Percentiles rank a stretch among this genome's conserved stretches.
Evolutionary conservation across 2,888 invertebrate genomes (phyloP).

Genomic region (Drosophila subsilvestris): DNA sequence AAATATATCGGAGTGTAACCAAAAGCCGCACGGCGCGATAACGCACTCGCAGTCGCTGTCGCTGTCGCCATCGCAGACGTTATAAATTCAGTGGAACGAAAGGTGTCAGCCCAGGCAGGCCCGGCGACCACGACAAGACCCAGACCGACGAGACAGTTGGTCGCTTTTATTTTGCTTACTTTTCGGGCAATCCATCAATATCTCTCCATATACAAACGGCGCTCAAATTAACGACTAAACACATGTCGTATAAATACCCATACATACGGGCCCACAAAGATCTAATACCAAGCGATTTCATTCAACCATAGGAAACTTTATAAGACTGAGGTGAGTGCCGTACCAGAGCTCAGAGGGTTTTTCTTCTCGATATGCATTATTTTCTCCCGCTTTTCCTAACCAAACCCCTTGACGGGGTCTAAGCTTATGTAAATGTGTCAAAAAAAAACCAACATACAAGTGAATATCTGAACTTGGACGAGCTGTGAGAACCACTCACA

Average conservation of each 20-base stretch:
- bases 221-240: slow-evolving; percentile 66
- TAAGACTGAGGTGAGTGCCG: slow-evolving; percentile 83
- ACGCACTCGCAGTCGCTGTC: slow-evolving; percentile 27
- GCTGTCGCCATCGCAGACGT: slow-evolving; percentile 38
- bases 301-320: slow-evolving; percentile 80
- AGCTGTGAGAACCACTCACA: slow-evolving; percentile 52
- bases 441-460: background rate
- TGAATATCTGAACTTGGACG: slow-evolving; percentile 44
- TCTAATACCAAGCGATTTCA: slow-evolving; percentile 61
- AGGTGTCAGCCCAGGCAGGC: slow-evolving; percentile 41
- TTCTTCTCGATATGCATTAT: background rate
- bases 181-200: slow-evolving; percentile 69
- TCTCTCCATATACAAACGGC: slow-evolving; percentile 52
- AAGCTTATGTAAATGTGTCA: slow-evolving; percentile 68
- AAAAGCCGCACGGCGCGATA: slow-evolving; percentile 48
- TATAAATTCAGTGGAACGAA: slow-evolving; percentile 66
- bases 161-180: slow-evolving; percentile 51
- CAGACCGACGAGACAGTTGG: slow-evolving; percentile 45
- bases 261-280: slow-evolving; percentile 41
- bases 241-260: slow-evolving; percentile 41
- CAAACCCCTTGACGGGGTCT: slow-evolving; percentile 31
- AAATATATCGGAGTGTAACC: slow-evolving; percentile 60
- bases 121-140: background rate
- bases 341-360: slow-evolving; percentile 1
- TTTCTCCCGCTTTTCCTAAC: slow-evolving; percentile 14